phyloP scores from a whole-genome alignment of 2,888 invertebrate genomes.

The Arge pagana region DNA sequence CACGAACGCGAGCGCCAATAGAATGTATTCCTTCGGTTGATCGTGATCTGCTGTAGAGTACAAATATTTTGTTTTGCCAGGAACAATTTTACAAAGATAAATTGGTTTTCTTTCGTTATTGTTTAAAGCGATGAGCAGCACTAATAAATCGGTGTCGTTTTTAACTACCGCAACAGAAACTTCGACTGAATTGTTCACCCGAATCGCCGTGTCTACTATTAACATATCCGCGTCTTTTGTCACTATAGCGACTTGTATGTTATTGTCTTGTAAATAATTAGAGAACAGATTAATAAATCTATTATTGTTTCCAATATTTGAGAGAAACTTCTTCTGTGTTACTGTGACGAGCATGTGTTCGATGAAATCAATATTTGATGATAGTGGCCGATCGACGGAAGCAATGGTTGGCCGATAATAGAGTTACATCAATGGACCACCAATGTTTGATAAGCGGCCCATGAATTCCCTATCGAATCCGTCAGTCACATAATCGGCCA shows the following conservation, averaged over 20 bases:
- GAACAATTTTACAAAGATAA: slow-evolving; percentile 20
- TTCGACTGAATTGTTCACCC: slow-evolving; percentile 3
- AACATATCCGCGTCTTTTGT: slow-evolving; percentile 31
- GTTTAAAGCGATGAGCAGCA: slow-evolving; percentile 23
- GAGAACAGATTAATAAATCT: slow-evolving; percentile 29
- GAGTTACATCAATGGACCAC: too few relatives aligned
- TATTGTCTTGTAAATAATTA: slow-evolving; percentile 21
- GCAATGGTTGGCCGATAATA: too few relatives aligned
- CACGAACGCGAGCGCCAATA: slow-evolving; percentile 3
- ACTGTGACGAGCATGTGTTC: slow-evolving; percentile 26
- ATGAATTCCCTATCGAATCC: too few relatives aligned
- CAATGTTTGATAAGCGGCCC: too few relatives aligned
- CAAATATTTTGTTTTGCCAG: slow-evolving; percentile 16
- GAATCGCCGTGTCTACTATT: slow-evolving; percentile 27
- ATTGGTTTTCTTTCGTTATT: slow-evolving; percentile 7
- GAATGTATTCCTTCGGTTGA: not conserved
- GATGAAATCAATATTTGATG: too few relatives aligned
- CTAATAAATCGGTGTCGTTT: slow-evolving; percentile 29
- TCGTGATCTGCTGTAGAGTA: not conserved
- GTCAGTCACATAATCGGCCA: too few relatives aligned
- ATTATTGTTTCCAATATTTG: slow-evolving; percentile 31
- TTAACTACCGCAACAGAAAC: slow-evolving; percentile 22
- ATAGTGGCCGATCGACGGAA: too few relatives aligned
- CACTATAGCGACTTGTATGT: slow-evolving; percentile 24
- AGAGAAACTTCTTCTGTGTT: slow-evolving; percentile 32